A percentile compares a stretch with the other conserved stretches of the same genome.
Evolutionary conservation across 2,113 vertebrate genomes (phyloP).

Genomic region (Collichthys lucidus): DNA sequence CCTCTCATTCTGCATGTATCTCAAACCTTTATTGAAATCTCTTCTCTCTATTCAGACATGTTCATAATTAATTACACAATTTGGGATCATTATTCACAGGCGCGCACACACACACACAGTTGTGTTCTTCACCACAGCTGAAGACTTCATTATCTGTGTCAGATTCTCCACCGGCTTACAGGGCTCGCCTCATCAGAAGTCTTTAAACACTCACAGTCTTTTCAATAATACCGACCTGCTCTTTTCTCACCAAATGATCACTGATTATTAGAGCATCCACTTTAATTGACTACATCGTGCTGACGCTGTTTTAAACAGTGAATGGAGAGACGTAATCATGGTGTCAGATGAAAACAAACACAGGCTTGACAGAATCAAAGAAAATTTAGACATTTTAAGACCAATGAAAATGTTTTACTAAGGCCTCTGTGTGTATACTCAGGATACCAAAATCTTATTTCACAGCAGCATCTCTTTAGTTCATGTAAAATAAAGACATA

Average conservation of each 20-base stretch:
- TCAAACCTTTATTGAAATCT: conserved; percentile 68
- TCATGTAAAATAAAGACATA: background rate
- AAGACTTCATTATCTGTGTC: conserved; percentile 72
- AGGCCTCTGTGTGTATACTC: no score
- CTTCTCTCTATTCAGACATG: conserved; percentile 69
- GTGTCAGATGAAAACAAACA: conserved; percentile 15
- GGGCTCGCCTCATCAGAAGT: conserved; percentile 43
- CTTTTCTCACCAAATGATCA: conserved; percentile 44
- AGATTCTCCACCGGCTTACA: conserved; percentile 54
- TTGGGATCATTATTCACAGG: conserved; percentile 68
- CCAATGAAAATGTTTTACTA: background rate
- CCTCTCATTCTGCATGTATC: conserved; percentile 62
- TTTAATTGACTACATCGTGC: conserved; percentile 44
- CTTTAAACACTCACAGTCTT: conserved; percentile 47
- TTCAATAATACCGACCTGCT: conserved; percentile 52
- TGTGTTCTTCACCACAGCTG: conserved; percentile 43
- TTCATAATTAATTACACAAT: conserved; percentile 80
- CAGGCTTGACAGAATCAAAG: conserved; percentile 13
- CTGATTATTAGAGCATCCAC: conserved; percentile 46
- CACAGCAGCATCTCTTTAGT: background rate
- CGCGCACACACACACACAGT: conserved; percentile 2
- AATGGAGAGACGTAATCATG: conserved; percentile 19
- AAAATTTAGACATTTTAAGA: background rate
- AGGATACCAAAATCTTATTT: no score
- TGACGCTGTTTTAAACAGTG: conserved; percentile 18